Percentiles rank a stretch among this genome's conserved stretches.
These are phyloP conservation scores for Ictidomys tridecemlineatus DNA, from an alignment of 2,113 vertebrate genomes.

Conservation along the genomic window DNA sequence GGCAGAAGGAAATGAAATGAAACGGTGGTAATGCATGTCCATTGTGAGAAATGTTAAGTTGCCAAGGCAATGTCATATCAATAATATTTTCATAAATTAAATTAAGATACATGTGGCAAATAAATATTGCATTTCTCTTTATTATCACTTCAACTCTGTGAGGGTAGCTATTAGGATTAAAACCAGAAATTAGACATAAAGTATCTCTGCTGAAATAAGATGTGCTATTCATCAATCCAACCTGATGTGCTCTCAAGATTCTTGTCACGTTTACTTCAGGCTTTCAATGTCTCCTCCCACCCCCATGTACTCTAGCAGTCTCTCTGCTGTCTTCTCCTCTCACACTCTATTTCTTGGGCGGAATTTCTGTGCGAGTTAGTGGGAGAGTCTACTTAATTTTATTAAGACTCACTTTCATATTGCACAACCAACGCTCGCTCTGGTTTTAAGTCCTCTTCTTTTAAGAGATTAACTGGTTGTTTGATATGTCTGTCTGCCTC, in stretches of 20 bases:
- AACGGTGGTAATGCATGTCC: constrained; percentile 72
- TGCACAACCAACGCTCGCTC: not conserved
- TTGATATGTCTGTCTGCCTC: not conserved
- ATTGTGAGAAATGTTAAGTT: constrained; percentile 78
- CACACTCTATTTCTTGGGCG: not conserved
- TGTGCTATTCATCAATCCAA: constrained; percentile 34
- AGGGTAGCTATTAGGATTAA: constrained; percentile 66
- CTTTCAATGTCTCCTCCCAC: constrained; percentile 29
- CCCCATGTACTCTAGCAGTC: not conserved
- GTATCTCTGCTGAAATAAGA: constrained; percentile 37
- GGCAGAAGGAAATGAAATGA: constrained; percentile 82
- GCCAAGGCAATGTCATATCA: constrained; percentile 77
- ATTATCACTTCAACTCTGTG: constrained; percentile 71
- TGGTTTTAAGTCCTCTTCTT: not conserved
- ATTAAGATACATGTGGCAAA: constrained; percentile 81
- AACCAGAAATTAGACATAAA: constrained; percentile 74
- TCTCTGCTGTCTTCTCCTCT: not conserved
- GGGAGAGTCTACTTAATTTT: not conserved
- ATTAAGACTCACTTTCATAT: not conserved
- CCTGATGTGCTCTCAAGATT: constrained; percentile 41
- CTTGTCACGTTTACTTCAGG: constrained; percentile 51
- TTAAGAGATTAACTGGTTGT: not conserved
- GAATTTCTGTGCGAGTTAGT: constrained; percentile 37
- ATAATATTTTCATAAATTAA: constrained; percentile 83
- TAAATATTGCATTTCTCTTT: constrained; percentile 78